phyloP scores from a whole-genome alignment of 2,797 vertebrate species.

The Cetoscarus ocellatus region DNA sequence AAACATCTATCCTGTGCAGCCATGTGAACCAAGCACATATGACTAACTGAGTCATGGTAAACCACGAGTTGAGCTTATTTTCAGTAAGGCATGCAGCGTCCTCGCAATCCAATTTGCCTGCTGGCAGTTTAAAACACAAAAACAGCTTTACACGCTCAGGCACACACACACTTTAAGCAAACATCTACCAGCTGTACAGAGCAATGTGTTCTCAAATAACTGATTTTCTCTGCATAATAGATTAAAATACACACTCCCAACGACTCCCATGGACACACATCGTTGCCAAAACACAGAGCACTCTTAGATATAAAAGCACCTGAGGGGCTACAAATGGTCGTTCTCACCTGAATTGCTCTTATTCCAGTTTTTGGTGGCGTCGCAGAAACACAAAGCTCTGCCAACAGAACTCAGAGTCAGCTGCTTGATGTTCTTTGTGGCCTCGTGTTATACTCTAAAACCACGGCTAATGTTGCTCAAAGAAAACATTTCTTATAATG shows the following conservation, averaged over 20 bases:
- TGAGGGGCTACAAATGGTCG: not conserved
- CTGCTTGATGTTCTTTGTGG: not conserved
- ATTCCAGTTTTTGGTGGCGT: constrained; percentile 12
- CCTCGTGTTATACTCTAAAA: not conserved
- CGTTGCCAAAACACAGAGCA: constrained; percentile 1
- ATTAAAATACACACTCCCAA: constrained; percentile 19
- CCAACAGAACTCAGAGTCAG: not conserved
- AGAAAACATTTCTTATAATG: constrained; percentile 32
- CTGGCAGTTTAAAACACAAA: constrained; percentile 48
- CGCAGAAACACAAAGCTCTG: constrained; percentile 8
- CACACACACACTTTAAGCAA: constrained; percentile 18
- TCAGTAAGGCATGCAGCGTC: constrained; percentile 35
- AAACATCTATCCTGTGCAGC: constrained; percentile 22
- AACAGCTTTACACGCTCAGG: constrained; percentile 26
- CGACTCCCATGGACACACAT: constrained; percentile 7
- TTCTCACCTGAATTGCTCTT: constrained; percentile 40
- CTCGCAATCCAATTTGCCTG: constrained; percentile 56
- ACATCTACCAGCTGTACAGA: constrained; percentile 11
- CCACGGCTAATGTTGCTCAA: not conserved
- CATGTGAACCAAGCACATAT: constrained; percentile 53
- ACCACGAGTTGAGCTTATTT: constrained; percentile 69
- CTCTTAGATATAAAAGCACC: not conserved
- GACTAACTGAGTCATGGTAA: constrained; percentile 57
- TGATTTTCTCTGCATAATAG: constrained; percentile 40
- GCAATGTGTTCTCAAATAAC: constrained; percentile 28